A percentile compares a stretch with the other conserved stretches of the same genome.
Evolutionary conservation across 2,797 vertebrate species (phyloP).

Genomic region (Notoglanidium macrostoma): DNA sequence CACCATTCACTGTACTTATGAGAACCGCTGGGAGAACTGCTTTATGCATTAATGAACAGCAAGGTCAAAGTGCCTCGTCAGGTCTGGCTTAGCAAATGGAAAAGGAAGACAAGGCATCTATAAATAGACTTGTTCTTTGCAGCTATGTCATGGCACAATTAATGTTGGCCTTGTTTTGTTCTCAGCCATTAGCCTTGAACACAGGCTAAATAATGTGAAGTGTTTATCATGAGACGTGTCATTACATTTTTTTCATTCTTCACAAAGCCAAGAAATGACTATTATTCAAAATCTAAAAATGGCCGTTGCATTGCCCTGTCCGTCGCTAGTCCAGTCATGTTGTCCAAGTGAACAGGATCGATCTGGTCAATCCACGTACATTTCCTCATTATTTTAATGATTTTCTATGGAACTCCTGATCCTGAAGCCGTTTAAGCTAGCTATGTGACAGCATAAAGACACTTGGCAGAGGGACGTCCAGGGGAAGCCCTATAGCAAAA

Average conservation of each 20-base stretch:
- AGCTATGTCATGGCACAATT: constrained; percentile 48
- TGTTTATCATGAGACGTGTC: constrained; percentile 19
- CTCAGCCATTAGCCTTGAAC: constrained; percentile 35
- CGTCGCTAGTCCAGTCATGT: neutral
- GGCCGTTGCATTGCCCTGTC: neutral
- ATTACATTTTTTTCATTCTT: neutral
- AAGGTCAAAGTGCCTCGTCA: constrained; percentile 68
- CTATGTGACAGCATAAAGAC: neutral
- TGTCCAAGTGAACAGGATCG: constrained; percentile 5
- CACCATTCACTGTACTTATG: constrained; percentile 56
- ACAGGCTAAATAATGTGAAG: constrained; percentile 7
- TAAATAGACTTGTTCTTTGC: constrained; percentile 60
- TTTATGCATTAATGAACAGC: constrained; percentile 76
- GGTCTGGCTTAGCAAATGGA: constrained; percentile 63
- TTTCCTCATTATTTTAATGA: neutral
- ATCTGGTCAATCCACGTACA: neutral
- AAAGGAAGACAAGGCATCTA: constrained; percentile 57
- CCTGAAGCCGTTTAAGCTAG: neutral
- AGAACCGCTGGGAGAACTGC: constrained; percentile 59
- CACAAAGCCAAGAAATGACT: neutral
- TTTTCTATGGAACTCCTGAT: neutral
- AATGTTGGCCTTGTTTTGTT: constrained; percentile 41
- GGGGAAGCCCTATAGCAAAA: constrained; percentile 47
- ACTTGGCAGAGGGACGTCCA: constrained; percentile 4
- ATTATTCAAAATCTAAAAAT: neutral